Evolutionary conservation across 1,140 invertebrate genomes (phyloP).

Genomic region (Habropoda laboriosa): DNA sequence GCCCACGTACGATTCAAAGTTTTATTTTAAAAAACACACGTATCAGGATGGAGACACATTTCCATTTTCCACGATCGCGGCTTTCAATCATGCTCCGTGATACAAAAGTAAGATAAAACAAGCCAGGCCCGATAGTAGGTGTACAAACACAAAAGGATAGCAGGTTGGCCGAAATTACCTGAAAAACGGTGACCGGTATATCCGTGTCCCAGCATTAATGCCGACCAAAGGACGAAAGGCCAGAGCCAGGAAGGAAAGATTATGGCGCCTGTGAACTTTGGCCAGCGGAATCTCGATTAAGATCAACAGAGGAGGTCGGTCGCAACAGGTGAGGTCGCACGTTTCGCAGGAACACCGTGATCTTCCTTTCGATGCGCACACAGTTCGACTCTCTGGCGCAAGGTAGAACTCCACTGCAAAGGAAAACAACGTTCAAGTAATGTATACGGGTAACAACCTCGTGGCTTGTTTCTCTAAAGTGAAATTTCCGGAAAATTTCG

Average conservation of each 20-base stretch:
- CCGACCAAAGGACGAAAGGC: neutral
- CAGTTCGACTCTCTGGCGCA: neutral
- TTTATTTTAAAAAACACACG: no score
- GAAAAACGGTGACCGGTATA: neutral
- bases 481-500: neutral
- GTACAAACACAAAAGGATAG: neutral
- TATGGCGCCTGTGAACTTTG: constrained; percentile 50
- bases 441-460: neutral
- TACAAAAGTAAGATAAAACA: neutral
- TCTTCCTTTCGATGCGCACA: constrained; percentile 45
- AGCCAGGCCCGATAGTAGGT: neutral
- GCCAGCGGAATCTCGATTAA: constrained; percentile 54
- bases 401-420: constrained; percentile 19
- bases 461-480: neutral
- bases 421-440: neutral
- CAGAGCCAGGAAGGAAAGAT: constrained; percentile 26
- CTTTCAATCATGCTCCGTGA: neutral
- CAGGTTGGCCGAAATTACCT: neutral
- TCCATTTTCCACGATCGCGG: no score
- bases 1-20: no score
- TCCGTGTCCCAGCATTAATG: neutral
- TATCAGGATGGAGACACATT: no score
- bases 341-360: constrained; percentile 48
- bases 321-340: constrained; percentile 61
- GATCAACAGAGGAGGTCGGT: constrained; percentile 60